These are phyloP conservation scores for Delphinus delphis DNA, from an alignment of 2,113 vertebrate species.

Conservation along the genomic window DNA sequence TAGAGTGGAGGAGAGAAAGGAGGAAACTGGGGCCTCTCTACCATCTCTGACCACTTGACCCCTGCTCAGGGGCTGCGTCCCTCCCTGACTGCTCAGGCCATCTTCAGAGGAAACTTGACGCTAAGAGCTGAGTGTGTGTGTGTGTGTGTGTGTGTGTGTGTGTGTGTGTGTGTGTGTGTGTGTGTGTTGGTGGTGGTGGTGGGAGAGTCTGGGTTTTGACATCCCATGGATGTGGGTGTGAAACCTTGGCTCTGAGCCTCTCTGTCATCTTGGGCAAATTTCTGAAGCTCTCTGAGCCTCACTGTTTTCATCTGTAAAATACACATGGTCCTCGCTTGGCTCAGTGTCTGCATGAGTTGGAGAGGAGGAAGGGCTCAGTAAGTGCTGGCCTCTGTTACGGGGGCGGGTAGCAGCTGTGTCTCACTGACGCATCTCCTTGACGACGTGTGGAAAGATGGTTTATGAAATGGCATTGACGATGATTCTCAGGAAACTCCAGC, in stretches of 20 bases:
- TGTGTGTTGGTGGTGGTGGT: neutral
- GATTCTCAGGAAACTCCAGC: neutral
- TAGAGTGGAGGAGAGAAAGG: neutral
- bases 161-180: neutral
- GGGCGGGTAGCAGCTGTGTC: neutral
- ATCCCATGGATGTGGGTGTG: neutral
- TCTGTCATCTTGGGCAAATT: neutral
- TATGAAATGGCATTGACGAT: neutral
- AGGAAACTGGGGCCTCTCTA: neutral
- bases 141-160: neutral
- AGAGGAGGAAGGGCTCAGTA: neutral
- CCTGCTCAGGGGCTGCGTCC: neutral
- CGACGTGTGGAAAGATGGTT: neutral
- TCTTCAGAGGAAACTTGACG: neutral
- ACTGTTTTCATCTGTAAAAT: neutral
- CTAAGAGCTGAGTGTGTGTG: neutral
- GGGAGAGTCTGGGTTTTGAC: neutral
- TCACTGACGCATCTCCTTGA: neutral
- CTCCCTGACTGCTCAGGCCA: neutral
- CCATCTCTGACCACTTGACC: neutral
- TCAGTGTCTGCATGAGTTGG: neutral
- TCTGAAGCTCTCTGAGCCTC: neutral
- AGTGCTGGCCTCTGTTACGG: neutral
- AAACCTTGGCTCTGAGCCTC: neutral
- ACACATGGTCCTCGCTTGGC: fast-evolving